Evolutionary conservation across 2,797 vertebrate species (phyloP), one percentile per base, ranked within the genome.

Genomic region (Chaetodon trifasciatus): DNA sequence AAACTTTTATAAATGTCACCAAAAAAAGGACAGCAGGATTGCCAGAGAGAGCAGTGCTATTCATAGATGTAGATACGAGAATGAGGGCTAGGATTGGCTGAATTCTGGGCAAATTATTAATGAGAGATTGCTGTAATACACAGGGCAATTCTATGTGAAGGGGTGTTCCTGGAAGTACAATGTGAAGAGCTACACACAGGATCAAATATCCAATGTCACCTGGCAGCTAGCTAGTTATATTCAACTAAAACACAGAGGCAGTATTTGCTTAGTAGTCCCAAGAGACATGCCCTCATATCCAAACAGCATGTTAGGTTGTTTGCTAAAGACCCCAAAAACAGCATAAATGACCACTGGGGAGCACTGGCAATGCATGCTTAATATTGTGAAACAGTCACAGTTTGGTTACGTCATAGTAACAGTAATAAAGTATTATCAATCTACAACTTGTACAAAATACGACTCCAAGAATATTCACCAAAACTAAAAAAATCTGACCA

Each of bases 1-100:
- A 92, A 94, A 95, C 81, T 90, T 94, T 94, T 90, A 92, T 91
- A 92, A 92, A 93, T 92, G 92, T 86, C 92, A 90, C 79, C 56
- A 10, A 82, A 87, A 85, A 83, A 82, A 73, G 74, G 78, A 82
- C 73, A 64, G 57, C 40, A 15, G 74, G 65, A 70, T 72, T 74
- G 55, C 64, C 23, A 57, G 70, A 78, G 37, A 55, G 68, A 58
- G 74, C 37, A 4, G 42, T 24, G 71, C 87, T 85, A 83, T 86
- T 83, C 78, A 82, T 79, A 80, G 84, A 85, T 39, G 69, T 32
- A 72, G 73, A 80, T 78, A 55, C 53, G 13, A 16, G 12, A 53
- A 7, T 1, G 49, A 66, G 46, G 12, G 47, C 40, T 32, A 0
- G 5, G 70, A 77, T 55, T 74, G 50, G 74, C 42, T 35, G 39